Evolutionary conservation across 2,113 vertebrate species (phyloP).

Genomic region (Ascaphus truei): DNA sequence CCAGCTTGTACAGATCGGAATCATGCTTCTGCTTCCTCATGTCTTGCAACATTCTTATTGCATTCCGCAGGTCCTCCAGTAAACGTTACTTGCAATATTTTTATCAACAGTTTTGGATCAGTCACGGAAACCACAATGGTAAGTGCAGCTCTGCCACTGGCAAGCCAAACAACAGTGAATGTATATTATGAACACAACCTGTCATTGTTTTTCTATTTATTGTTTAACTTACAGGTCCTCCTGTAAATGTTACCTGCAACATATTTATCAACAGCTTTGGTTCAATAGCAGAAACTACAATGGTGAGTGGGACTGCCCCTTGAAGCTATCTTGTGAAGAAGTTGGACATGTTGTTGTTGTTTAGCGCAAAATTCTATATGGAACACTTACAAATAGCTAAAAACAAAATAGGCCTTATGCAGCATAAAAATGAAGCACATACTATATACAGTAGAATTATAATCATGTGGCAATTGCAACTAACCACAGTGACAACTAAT

Average conservation of each 20-base stretch:
- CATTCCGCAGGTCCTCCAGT: constrained; percentile 91
- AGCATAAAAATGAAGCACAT: too few species aligned
- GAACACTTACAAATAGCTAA: too few species aligned
- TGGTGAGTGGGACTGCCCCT: constrained; percentile 88
- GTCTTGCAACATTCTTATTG: constrained; percentile 84
- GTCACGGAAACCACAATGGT: constrained; percentile 96
- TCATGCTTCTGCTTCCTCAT: constrained; percentile 60
- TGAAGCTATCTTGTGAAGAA: constrained; percentile 75
- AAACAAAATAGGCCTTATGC: too few species aligned
- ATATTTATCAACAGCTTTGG: constrained; percentile 99
- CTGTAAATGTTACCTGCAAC: constrained; percentile 98
- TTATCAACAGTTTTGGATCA: constrained; percentile 98
- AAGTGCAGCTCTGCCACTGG: constrained; percentile 71
- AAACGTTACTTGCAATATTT: constrained; percentile 99
- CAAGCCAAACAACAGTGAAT: constrained; percentile 63
- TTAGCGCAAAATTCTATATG: too few species aligned
- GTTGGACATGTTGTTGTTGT: constrained; percentile 45
- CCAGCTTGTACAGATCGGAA: constrained; percentile 55
- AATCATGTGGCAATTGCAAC: too few species aligned
- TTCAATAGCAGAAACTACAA: constrained; percentile 98
- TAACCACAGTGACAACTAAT: too few species aligned
- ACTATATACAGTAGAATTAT: too few species aligned
- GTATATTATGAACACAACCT: constrained; percentile 69
- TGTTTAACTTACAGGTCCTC: constrained; percentile 94
- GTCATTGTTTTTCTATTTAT: constrained; percentile 88